Conservation (phyloP, 2,113 vertebrate genomes). For the Saccopteryx bilineata region DNA sequence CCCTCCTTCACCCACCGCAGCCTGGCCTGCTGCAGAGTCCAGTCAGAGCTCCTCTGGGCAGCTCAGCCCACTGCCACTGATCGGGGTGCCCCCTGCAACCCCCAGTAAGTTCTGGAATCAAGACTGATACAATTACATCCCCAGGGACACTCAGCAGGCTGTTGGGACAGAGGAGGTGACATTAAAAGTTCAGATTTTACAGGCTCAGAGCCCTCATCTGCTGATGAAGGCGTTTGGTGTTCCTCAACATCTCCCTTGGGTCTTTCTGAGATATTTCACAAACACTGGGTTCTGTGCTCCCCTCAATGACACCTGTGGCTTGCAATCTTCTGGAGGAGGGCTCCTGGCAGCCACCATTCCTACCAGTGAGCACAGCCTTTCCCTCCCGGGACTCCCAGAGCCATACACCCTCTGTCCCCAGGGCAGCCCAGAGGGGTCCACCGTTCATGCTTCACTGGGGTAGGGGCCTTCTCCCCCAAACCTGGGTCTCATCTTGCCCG, state of each 20-base stretch:
- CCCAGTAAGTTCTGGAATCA: constrained; percentile 15
- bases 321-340: not conserved
- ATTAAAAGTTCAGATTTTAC: constrained; percentile 22
- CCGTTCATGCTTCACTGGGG: not conserved
- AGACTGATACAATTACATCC: not conserved
- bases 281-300: not conserved
- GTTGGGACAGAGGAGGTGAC: not conserved
- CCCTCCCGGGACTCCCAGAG: not conserved
- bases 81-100: not conserved
- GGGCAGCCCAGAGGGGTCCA: too few relatives aligned
- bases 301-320: not conserved
- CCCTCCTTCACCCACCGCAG: not conserved
- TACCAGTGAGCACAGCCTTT: not conserved
- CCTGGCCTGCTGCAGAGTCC: not conserved
- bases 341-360: not conserved
- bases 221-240: not conserved
- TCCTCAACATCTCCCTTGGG: not conserved
- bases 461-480: not conserved
- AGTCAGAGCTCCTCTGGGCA: not conserved
- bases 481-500: too few relatives aligned
- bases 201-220: not conserved
- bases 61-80: not conserved
- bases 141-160: not conserved
- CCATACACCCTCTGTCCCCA: not conserved
- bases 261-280: not conserved